A percentile compares a stretch with the other conserved stretches of the same genome.
phyloP scores from a whole-genome alignment of 1,140 invertebrate species.

The Hyposmocoma kahamanoa region DNA sequence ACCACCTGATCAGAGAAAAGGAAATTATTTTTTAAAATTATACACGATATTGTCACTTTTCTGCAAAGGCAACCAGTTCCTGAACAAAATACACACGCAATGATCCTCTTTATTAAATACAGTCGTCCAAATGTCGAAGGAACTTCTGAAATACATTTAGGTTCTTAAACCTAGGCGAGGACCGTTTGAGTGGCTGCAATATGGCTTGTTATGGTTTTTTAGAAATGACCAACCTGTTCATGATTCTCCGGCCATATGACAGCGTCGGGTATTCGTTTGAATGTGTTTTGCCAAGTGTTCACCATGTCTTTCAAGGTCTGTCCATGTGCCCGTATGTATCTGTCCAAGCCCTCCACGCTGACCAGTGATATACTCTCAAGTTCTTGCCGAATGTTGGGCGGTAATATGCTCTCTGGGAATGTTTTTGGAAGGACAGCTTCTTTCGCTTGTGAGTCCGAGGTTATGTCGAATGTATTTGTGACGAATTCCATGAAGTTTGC shows the following conservation, averaged over 20 bases:
- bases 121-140: too few relatives aligned
- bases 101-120: too few relatives aligned
- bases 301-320: slow-evolving; percentile 95
- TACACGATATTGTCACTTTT: too few relatives aligned
- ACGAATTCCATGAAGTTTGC: slow-evolving; percentile 91
- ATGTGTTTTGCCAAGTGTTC: slow-evolving; percentile 80
- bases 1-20: slow-evolving; percentile 63
- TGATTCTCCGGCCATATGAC: slow-evolving; percentile 94
- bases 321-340: slow-evolving; percentile 94
- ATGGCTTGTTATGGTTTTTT: too few relatives aligned
- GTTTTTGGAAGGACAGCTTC: slow-evolving; percentile 69
- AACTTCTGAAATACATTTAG: too few relatives aligned
- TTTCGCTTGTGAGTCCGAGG: slow-evolving; percentile 42
- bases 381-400: slow-evolving; percentile 60
- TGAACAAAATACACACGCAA: too few relatives aligned
- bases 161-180: too few relatives aligned
- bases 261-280: slow-evolving; percentile 92
- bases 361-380: slow-evolving; percentile 81
- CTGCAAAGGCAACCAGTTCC: too few relatives aligned
- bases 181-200: too few relatives aligned
- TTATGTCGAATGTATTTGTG: slow-evolving; percentile 79
- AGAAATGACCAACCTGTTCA: slow-evolving; percentile 86
- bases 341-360: slow-evolving; percentile 87
- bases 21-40: not conserved
- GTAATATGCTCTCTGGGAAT: slow-evolving; percentile 65